These are phyloP conservation scores for Byasa hedistus DNA, from an alignment of 2,888 invertebrate genomes.

Conservation along the genomic window DNA sequence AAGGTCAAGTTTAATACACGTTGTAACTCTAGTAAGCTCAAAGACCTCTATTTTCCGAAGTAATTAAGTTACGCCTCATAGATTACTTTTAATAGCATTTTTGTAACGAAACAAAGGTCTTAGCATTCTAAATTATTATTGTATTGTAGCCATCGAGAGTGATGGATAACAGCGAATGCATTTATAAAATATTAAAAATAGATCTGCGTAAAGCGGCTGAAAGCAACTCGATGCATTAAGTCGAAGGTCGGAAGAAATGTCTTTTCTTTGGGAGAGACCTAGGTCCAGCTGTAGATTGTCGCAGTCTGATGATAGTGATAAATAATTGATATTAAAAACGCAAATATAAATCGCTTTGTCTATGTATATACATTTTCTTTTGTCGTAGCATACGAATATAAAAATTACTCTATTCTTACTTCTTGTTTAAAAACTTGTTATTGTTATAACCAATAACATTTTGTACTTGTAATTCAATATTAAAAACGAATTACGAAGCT, in stretches of 20 bases:
- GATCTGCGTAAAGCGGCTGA: too few relatives aligned
- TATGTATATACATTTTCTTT: neutral
- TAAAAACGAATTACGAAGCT: neutral
- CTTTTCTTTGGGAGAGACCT: neutral
- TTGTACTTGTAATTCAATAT: neutral
- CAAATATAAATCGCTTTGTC: too few relatives aligned
- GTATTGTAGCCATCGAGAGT: too few relatives aligned
- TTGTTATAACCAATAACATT: neutral
- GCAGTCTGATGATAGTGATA: too few relatives aligned
- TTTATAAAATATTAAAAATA: too few relatives aligned
- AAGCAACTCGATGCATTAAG: too few relatives aligned
- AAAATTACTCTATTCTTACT: neutral
- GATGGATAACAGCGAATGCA: too few relatives aligned
- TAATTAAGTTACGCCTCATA: neutral
- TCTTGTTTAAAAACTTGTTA: neutral
- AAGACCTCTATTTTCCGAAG: neutral
- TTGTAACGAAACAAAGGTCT: neutral
- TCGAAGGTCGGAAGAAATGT: too few relatives aligned
- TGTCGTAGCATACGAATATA: neutral
- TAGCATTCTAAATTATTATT: neutral
- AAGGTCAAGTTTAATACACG: constrained; percentile 4
- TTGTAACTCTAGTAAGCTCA: neutral
- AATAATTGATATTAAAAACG: too few relatives aligned
- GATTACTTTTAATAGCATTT: neutral
- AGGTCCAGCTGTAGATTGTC: neutral